A percentile compares a stretch with the other conserved stretches of the same genome.
Evolutionary conservation across 1,140 invertebrate genomes (phyloP).

Genomic region (Neodiprion fabricii): DNA sequence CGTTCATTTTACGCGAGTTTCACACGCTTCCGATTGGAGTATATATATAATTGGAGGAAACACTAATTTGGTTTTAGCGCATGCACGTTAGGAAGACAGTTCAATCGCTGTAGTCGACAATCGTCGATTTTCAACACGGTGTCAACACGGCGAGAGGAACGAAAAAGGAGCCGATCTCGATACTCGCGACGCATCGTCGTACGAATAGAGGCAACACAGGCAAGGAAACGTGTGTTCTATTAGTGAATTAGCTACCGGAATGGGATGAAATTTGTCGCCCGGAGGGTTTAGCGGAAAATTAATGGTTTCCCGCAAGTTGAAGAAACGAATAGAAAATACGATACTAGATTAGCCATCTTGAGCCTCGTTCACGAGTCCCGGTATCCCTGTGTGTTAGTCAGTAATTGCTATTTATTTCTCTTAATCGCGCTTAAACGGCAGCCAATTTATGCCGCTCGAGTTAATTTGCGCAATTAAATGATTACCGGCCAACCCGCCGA

Average conservation of each 20-base stretch:
- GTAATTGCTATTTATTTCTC: constrained; percentile 56
- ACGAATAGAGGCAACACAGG: background rate
- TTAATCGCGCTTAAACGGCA: constrained; percentile 52
- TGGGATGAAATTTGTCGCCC: background rate
- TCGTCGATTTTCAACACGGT: no score
- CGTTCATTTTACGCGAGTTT: no score
- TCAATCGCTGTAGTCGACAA: no score
- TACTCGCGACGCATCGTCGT: no score
- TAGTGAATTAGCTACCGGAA: constrained; percentile 1
- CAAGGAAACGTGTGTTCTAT: background rate
- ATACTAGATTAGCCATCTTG: background rate
- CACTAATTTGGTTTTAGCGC: no score
- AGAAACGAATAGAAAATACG: constrained; percentile 1
- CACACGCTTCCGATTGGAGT: no score
- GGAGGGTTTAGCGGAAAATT: background rate
- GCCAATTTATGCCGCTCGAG: constrained; percentile 51
- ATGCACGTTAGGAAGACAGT: no score
- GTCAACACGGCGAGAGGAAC: no score
- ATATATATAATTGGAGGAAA: no score
- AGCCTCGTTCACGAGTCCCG: background rate
- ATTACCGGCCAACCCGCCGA: constrained; percentile 36
- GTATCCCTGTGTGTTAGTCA: constrained; percentile 26
- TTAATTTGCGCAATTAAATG: constrained; percentile 57
- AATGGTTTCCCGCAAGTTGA: background rate
- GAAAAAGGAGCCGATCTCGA: no score